Percentiles rank a stretch among this genome's conserved stretches.
phyloP scores from a whole-genome alignment of 2,888 invertebrate genomes.

The Cantharis rustica region DNA sequence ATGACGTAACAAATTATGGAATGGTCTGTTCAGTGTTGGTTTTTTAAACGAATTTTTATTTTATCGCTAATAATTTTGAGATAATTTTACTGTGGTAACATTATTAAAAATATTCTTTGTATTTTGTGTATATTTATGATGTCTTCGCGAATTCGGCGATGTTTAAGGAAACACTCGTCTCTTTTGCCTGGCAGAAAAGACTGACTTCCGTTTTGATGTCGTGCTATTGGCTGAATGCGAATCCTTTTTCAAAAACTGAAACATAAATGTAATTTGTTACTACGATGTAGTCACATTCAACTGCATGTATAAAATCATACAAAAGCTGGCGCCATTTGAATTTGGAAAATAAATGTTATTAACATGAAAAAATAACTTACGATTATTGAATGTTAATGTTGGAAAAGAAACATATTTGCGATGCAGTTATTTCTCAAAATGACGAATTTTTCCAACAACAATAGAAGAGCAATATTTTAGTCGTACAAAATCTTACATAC shows the following conservation, averaged over 20 bases:
- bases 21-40: not conserved
- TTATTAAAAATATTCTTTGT: not conserved
- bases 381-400: not conserved
- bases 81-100: not conserved
- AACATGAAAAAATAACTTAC: slow-evolving; percentile 5
- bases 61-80: not conserved
- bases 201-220: slow-evolving; percentile 43
- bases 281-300: slow-evolving; percentile 24
- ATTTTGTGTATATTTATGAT: not conserved
- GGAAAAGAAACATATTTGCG: not conserved
- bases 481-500: slow-evolving; percentile 37
- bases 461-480: not conserved
- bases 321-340: slow-evolving; percentile 20
- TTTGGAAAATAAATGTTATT: slow-evolving; percentile 10
- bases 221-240: slow-evolving; percentile 29
- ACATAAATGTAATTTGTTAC: slow-evolving; percentile 23
- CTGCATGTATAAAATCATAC: slow-evolving; percentile 19
- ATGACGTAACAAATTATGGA: slow-evolving; percentile 21
- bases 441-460: not conserved
- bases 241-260: slow-evolving; percentile 11
- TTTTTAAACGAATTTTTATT: not conserved
- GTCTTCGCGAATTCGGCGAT: not conserved
- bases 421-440: not conserved
- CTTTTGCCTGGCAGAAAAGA: slow-evolving; percentile 39
- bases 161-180: slow-evolving; percentile 30